Conservation (phyloP, 2,113 vertebrate genomes). For the Candoia aspera region DNA sequence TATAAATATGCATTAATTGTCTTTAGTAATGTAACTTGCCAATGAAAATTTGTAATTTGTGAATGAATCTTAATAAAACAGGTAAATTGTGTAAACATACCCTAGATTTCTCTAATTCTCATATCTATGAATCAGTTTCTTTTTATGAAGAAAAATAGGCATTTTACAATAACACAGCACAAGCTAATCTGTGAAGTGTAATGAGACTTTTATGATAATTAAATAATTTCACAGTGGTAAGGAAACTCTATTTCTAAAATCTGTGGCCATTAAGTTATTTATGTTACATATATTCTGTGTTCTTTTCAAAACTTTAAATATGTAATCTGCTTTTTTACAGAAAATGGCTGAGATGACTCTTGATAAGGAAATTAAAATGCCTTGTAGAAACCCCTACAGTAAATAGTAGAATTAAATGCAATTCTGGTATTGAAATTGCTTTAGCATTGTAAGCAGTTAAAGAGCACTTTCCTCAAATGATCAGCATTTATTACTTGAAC, state of each 20-base stretch:
- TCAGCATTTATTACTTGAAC: conserved; percentile 63
- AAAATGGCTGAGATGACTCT: conserved; percentile 58
- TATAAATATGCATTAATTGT: not conserved
- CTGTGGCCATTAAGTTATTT: conserved; percentile 60
- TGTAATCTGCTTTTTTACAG: conserved; percentile 46
- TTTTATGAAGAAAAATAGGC: conserved; percentile 65
- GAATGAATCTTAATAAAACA: conserved; percentile 1
- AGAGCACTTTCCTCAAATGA: conserved; percentile 51
- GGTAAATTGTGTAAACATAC: conserved; percentile 40
- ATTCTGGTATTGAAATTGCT: conserved; percentile 56
- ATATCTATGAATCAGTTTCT: conserved; percentile 35
- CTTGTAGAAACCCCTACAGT: conserved; percentile 39
- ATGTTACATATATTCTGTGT: conserved; percentile 27
- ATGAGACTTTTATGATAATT: conserved; percentile 54
- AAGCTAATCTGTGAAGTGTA: conserved; percentile 55
- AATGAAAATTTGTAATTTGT: conserved; percentile 46
- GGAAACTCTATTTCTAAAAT: conserved; percentile 60
- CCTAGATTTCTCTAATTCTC: conserved; percentile 20
- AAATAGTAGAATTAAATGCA: conserved; percentile 47
- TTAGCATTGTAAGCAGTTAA: conserved; percentile 57
- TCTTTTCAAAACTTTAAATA: conserved; percentile 62
- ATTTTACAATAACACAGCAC: conserved; percentile 54
- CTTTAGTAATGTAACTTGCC: conserved; percentile 37
- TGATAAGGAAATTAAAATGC: conserved; percentile 68
- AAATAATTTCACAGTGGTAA: conserved; percentile 46